phyloP scores from a whole-genome alignment of 35 echinoderm and acorn worm species.

The Apostichopus parvimensis region DNA sequence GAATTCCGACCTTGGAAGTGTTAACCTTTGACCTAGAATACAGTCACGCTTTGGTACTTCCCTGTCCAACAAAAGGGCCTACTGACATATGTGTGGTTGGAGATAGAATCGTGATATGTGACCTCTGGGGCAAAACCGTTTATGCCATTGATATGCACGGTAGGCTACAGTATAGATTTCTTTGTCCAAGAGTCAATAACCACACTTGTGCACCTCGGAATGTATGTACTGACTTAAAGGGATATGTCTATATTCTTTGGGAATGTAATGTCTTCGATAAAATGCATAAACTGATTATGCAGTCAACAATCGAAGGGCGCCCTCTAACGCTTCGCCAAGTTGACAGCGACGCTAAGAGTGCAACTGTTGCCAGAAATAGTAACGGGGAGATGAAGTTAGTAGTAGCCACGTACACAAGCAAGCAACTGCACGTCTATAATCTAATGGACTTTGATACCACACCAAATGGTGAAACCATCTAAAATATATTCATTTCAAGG shows the following conservation, averaged over 20 bases:
- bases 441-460: not conserved
- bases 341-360: slow-evolving; percentile 30
- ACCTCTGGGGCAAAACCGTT: slow-evolving; percentile 12
- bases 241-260: slow-evolving; percentile 39
- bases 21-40: slow-evolving; percentile 12
- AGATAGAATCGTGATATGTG: slow-evolving; percentile 12
- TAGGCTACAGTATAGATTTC: slow-evolving; percentile 18
- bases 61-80: not conserved
- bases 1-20: not conserved
- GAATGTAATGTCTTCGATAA: slow-evolving; percentile 22
- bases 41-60: not conserved
- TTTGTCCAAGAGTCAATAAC: slow-evolving; percentile 9
- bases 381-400: slow-evolving; percentile 26
- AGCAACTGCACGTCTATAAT: slow-evolving; percentile 15
- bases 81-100: slow-evolving; percentile 19
- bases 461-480: not conserved
- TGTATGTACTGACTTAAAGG: slow-evolving; percentile 19
- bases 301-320: slow-evolving; percentile 27
- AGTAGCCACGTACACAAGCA: slow-evolving; percentile 19
- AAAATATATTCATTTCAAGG: no score
- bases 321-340: slow-evolving; percentile 22
- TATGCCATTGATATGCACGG: not conserved
- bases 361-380: not conserved
- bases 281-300: slow-evolving; percentile 36
- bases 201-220: slow-evolving; percentile 32